Conservation (phyloP, 2,113 vertebrate genomes). For the Dermatemys mawii region DNA sequence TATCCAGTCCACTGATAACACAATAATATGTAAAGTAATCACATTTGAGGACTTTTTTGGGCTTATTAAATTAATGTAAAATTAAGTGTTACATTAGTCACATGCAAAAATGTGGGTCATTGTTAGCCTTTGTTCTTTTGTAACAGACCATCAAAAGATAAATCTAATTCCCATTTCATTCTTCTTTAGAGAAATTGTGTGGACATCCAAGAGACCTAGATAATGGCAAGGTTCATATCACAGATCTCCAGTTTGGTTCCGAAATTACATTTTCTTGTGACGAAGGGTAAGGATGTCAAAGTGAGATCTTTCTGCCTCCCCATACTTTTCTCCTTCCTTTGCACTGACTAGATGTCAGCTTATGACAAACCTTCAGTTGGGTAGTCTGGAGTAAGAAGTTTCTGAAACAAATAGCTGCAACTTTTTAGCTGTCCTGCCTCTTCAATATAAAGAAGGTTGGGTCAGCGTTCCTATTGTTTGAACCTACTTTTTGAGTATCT, state of each 20-base stretch:
- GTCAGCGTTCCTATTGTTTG: not conserved
- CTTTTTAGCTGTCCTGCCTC: not conserved
- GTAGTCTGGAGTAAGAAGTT: not conserved
- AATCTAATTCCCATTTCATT: not conserved
- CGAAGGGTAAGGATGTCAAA: slow-evolving; percentile 64
- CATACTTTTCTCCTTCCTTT: not conserved
- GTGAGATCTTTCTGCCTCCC: not conserved
- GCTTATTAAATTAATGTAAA: too few relatives aligned
- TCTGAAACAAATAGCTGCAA: not conserved
- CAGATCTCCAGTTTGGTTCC: slow-evolving; percentile 26
- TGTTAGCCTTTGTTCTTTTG: too few relatives aligned
- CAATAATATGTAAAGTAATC: too few relatives aligned
- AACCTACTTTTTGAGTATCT: not conserved
- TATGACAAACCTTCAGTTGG: not conserved
- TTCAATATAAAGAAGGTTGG: not conserved
- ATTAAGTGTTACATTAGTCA: too few relatives aligned
- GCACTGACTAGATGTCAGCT: not conserved
- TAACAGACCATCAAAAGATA: too few relatives aligned
- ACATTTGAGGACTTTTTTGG: too few relatives aligned
- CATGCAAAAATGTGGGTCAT: too few relatives aligned
- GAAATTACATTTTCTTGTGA: slow-evolving; percentile 49
- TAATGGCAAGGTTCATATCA: not conserved
- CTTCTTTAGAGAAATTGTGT: slow-evolving; percentile 49
- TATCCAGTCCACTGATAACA: too few relatives aligned
- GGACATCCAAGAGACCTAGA: accelerated